Percentiles rank a stretch among this genome's conserved stretches.
Evolutionary conservation across 2,113 vertebrate genomes (phyloP).

Genomic region (Vulpes lagopus): DNA sequence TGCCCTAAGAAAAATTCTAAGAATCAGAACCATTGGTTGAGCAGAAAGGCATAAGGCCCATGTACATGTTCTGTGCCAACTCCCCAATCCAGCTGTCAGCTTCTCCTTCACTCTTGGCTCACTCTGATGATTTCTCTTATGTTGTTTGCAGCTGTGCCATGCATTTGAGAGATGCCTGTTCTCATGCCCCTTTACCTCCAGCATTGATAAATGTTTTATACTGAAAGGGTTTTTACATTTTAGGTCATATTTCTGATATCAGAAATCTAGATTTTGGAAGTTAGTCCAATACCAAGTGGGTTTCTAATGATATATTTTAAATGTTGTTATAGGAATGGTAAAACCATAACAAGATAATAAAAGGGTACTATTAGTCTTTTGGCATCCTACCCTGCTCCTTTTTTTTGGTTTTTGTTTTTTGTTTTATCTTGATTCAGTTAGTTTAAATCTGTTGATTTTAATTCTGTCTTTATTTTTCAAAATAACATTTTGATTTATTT

Average conservation of each 20-base stretch:
- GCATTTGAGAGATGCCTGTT: not conserved
- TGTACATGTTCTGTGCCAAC: not conserved
- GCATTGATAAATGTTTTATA: not conserved
- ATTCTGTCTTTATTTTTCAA: constrained; percentile 21
- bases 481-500: not conserved
- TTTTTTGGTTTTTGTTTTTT: not conserved
- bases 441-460: not conserved
- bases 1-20: not conserved
- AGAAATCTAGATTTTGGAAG: not conserved
- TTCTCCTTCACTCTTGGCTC: not conserved
- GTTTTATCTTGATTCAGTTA: not conserved
- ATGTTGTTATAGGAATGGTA: not conserved
- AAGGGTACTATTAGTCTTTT: not conserved
- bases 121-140: not conserved
- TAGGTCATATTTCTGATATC: not conserved
- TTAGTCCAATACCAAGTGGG: not conserved
- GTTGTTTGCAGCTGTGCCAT: not conserved
- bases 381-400: not conserved
- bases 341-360: not conserved
- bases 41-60: not conserved
- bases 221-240: not conserved
- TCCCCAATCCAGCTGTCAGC: accelerated
- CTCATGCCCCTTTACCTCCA: not conserved
- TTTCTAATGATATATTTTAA: not conserved
- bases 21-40: not conserved